Conservation (phyloP, 2,797 vertebrate genomes). For the Notolabrus celidotus region DNA sequence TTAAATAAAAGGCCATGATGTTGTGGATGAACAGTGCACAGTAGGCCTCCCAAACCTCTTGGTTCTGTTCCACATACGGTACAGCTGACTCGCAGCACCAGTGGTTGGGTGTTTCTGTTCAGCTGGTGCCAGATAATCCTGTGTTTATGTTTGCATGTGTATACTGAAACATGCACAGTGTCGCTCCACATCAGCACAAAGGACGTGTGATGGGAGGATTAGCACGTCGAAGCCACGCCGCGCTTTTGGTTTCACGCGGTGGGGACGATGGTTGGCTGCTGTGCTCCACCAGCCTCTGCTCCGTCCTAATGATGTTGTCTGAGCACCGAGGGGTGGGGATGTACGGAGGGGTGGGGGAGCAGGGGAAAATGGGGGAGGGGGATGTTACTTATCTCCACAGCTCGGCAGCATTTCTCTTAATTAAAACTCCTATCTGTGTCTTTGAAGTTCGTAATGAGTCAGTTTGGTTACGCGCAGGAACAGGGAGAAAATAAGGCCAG, state of each 20-base stretch:
- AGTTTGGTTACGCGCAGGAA: slow-evolving; percentile 87
- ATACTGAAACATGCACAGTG: slow-evolving; percentile 65
- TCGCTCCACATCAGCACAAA: slow-evolving; percentile 74
- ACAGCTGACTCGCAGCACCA: slow-evolving; percentile 37
- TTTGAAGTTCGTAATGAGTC: slow-evolving; percentile 97
- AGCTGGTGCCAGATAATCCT: slow-evolving; percentile 62
- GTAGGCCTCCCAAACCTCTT: slow-evolving; percentile 2
- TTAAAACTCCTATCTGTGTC: slow-evolving; percentile 96
- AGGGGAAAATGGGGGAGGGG: slow-evolving; percentile 28
- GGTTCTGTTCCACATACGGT: slow-evolving; percentile 12
- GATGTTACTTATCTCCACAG: slow-evolving; percentile 83
- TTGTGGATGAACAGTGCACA: background rate
- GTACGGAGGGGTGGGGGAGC: slow-evolving; percentile 6
- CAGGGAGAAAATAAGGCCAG: slow-evolving; percentile 74
- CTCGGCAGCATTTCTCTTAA: slow-evolving; percentile 92
- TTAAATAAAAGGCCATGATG: background rate
- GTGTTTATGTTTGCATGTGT: slow-evolving; percentile 67
- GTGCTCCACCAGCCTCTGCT: slow-evolving; percentile 48
- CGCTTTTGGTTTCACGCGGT: slow-evolving; percentile 61
- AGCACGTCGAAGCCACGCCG: slow-evolving; percentile 58
- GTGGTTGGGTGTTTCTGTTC: slow-evolving; percentile 17
- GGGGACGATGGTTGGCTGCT: slow-evolving; percentile 60
- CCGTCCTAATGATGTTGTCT: slow-evolving; percentile 82
- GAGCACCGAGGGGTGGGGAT: slow-evolving; percentile 66
- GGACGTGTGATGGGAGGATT: slow-evolving; percentile 73